Conservation (phyloP, 2,113 vertebrate genomes). For the Archilochus colubris region DNA sequence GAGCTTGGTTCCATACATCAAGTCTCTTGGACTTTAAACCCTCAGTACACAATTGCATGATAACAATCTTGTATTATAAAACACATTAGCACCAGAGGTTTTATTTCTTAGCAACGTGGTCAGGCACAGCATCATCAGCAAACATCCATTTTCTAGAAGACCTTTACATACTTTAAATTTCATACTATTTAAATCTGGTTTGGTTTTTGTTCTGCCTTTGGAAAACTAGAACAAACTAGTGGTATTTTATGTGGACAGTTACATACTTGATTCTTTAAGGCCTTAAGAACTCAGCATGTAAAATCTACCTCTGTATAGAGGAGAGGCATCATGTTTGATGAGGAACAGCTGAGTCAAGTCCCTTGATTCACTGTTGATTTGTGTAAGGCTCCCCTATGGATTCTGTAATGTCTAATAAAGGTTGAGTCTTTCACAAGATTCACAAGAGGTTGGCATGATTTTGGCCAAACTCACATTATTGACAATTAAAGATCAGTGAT, state of each 20-base stretch:
- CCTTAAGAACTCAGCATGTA: background rate
- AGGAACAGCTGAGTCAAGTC: background rate
- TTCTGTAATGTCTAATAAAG: background rate
- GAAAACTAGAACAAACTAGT: background rate
- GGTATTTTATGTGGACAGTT: background rate
- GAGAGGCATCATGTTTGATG: background rate
- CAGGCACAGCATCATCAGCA: conserved; percentile 49
- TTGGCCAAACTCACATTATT: background rate
- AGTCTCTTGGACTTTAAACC: conserved; percentile 67
- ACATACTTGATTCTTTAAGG: background rate
- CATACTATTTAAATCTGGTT: background rate
- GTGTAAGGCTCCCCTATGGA: background rate
- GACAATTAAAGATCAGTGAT: background rate
- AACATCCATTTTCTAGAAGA: conserved; percentile 46
- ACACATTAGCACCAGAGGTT: conserved; percentile 50
- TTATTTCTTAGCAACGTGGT: conserved; percentile 67
- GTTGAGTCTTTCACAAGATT: background rate
- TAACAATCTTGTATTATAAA: conserved; percentile 71
- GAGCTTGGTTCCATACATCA: conserved; percentile 14
- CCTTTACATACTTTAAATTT: background rate
- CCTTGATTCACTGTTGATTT: background rate
- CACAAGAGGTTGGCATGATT: too few relatives aligned
- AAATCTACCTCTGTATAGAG: background rate
- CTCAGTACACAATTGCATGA: conserved; percentile 44
- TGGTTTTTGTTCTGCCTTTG: background rate